phyloP scores from a whole-genome alignment of 2,888 invertebrate species.

The Molorchus minor region DNA sequence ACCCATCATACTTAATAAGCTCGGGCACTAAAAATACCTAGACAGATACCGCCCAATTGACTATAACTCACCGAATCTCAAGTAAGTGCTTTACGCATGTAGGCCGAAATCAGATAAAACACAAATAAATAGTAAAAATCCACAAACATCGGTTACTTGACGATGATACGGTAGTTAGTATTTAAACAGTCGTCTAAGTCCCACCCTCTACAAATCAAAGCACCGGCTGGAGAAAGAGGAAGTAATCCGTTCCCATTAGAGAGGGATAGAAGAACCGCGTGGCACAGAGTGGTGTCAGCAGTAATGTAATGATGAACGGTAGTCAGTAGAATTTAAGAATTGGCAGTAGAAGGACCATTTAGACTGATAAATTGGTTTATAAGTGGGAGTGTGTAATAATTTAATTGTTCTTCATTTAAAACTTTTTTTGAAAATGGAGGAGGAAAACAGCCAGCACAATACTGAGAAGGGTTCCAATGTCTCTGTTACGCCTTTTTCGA shows the following conservation, averaged over 20 bases:
- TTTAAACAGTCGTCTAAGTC: conserved; percentile 42
- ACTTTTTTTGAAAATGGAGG: conserved; percentile 46
- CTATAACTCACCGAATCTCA: too few species aligned
- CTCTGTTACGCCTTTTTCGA: conserved; percentile 73
- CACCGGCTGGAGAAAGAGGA: conserved; percentile 39
- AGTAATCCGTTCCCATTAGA: conserved; percentile 28
- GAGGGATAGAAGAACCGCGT: conserved; percentile 43
- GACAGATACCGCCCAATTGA: too few species aligned
- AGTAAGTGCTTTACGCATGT: too few species aligned
- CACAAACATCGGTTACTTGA: conserved; percentile 39
- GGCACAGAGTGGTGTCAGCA: conserved; percentile 56
- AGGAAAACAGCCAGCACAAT: conserved; percentile 45
- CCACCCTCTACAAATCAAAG: conserved; percentile 51
- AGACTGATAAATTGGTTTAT: background rate
- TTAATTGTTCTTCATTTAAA: background rate
- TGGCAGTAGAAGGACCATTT: conserved; percentile 44
- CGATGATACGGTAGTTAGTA: conserved; percentile 42
- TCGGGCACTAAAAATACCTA: too few species aligned
- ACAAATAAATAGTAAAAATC: conserved; percentile 31
- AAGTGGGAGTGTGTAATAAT: conserved; percentile 7
- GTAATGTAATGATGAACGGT: conserved; percentile 56
- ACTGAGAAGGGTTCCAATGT: conserved; percentile 44
- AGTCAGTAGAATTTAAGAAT: conserved; percentile 56
- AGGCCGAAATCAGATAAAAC: conserved; percentile 20
- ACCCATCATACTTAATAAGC: too few species aligned